A percentile compares a stretch with the other conserved stretches of the same genome.
These are phyloP conservation scores for Athalia cordata DNA, from an alignment of 2,888 invertebrate genomes.

Conservation along the genomic window DNA sequence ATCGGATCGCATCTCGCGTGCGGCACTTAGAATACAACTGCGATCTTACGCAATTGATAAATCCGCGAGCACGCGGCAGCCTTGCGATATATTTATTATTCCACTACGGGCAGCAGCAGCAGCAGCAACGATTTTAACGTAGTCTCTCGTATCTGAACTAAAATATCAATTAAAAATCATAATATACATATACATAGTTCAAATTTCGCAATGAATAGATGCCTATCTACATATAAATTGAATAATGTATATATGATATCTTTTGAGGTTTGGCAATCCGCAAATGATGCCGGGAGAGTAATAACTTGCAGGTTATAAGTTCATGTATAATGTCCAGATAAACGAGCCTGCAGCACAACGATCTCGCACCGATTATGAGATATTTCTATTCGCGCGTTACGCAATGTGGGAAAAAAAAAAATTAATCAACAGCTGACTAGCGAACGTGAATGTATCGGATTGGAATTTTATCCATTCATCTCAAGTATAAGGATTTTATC, in stretches of 20 bases:
- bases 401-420: too few relatives aligned
- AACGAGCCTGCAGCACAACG: background rate
- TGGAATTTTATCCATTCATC: too few relatives aligned
- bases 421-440: too few relatives aligned
- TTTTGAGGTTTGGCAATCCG: conserved; percentile 25
- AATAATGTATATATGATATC: conserved; percentile 13
- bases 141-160: background rate
- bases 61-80: too few relatives aligned
- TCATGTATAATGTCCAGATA: background rate
- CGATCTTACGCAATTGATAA: too few relatives aligned
- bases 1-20: too few relatives aligned
- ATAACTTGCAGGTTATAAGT: conserved; percentile 3
- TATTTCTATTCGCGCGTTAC: too few relatives aligned
- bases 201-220: too few relatives aligned
- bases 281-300: background rate
- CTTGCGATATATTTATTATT: conserved; percentile 1
- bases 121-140: background rate
- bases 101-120: background rate
- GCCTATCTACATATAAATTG: background rate
- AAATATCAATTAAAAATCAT: conserved; percentile 44
- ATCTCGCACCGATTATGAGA: too few relatives aligned
- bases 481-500: too few relatives aligned
- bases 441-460: too few relatives aligned
- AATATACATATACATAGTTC: background rate
- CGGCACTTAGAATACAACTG: too few relatives aligned